Evolutionary conservation across 2,113 vertebrate genomes (phyloP), one percentile per base, ranked within the genome.

Genomic region (Fregetta grallaria): DNA sequence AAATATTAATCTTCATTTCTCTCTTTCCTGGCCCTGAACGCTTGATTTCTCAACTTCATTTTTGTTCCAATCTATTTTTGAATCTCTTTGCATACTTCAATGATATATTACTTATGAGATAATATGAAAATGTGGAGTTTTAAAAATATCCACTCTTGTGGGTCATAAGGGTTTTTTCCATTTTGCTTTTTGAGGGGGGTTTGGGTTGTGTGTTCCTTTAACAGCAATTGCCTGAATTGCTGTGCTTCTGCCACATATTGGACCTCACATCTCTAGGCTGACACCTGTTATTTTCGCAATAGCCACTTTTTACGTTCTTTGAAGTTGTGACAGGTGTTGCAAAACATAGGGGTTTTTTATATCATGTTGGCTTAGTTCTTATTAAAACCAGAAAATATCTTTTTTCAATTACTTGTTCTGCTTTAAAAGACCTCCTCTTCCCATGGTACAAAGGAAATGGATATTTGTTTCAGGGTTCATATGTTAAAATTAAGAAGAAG

Each of bases 351-450:
- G 59, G 1, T 2, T 86, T 96, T 96, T 97, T 94, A 91, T 94
- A 96, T 90, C 82, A 88, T 58, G 75, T 96, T 95, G 94, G 82
- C 92, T 96, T 95, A 94, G 85, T 86, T 94, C 94, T 96, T 96
- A 97, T 96, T 97, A 90, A 90, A 97, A 94, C 88, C 94, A 96
- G 96, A 96, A 93, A 96, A 96, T 96, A 94, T 78, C 95, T 96
- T 97, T 96, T 97, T 96, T 88, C 96, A 96, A 97, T 97, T 97
- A 95, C 93, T 81, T 75, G 56, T 85, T 92, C 38, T 95, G 65
- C 86, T 94, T 94, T 89, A 90, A 94, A 95, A 96, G 67, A 77
- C 66, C 90, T 84, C 38, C 38, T 88, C 79, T 95, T 93, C 67
- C 72, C 59, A 32, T 88, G 73, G 86, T 71, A 96, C 88, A 95